Conservation (phyloP, 2,113 vertebrate species). For the Cryptotis parvus region DNA sequence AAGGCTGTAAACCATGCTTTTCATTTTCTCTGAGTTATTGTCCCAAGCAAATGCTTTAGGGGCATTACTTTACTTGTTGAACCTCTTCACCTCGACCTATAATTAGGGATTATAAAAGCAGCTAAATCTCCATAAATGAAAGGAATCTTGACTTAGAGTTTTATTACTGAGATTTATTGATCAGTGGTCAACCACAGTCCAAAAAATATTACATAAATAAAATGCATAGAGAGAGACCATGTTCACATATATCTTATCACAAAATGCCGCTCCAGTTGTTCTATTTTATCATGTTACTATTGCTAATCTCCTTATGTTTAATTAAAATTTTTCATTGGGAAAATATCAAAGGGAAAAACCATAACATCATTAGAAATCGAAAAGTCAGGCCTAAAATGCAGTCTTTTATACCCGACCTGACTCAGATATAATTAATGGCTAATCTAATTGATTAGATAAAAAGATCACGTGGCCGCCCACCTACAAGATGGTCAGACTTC, state of each 20-base stretch:
- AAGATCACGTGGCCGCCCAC: too few species aligned
- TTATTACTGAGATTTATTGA: not conserved
- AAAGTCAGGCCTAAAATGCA: too few species aligned
- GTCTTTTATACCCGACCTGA: too few species aligned
- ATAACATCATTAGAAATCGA: too few species aligned
- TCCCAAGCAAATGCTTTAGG: not conserved
- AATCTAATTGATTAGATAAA: too few species aligned
- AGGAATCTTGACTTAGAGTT: not conserved
- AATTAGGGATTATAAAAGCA: not conserved
- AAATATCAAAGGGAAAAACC: not conserved
- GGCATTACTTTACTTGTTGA: not conserved
- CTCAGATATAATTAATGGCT: too few species aligned
- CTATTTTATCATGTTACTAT: not conserved
- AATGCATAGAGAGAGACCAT: not conserved
- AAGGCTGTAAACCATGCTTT: not conserved
- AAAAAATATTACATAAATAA: too few species aligned
- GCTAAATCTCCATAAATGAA: not conserved
- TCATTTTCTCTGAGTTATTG: not conserved
- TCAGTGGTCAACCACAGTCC: too few species aligned
- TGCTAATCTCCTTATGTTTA: not conserved
- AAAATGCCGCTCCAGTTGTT: not conserved
- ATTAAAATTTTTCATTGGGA: not conserved
- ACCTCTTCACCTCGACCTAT: not conserved
- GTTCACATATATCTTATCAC: not conserved
- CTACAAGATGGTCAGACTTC: too few species aligned